These are phyloP conservation scores for Acrossocheilus wenchowensis DNA, from an alignment of 2,797 vertebrate genomes.

Conservation along the genomic window DNA sequence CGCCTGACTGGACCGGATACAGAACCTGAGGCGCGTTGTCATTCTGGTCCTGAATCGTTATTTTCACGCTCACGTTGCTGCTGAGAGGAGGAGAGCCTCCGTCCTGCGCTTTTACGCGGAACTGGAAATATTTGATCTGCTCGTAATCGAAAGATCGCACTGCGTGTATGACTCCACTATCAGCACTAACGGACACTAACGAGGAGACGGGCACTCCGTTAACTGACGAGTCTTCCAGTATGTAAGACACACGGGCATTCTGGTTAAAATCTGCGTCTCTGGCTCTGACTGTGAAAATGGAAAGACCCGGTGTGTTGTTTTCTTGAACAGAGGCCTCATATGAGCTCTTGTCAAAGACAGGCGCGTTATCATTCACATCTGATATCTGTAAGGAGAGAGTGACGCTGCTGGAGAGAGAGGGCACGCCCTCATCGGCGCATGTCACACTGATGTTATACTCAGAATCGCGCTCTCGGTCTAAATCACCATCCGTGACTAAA, in stretches of 20 bases:
- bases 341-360: conserved; percentile 61
- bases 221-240: conserved; percentile 50
- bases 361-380: conserved; percentile 65
- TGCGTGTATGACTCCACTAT: conserved; percentile 50
- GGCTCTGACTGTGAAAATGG: conserved; percentile 58
- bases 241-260: conserved; percentile 61
- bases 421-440: conserved; percentile 65
- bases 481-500: conserved; percentile 64
- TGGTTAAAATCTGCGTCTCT: conserved; percentile 60
- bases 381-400: conserved; percentile 61
- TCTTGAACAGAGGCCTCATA: conserved; percentile 56
- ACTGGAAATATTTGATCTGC: conserved; percentile 56
- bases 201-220: conserved; percentile 51
- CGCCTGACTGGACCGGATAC: conserved; percentile 69
- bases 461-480: conserved; percentile 73
- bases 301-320: conserved; percentile 60
- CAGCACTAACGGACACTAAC: conserved; percentile 56
- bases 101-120: conserved; percentile 63
- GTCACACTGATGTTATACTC: conserved; percentile 69
- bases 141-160: conserved; percentile 69
- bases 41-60: conserved; percentile 62
- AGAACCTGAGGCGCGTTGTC: conserved; percentile 71
- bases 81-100: conserved; percentile 65
- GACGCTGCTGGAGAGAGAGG: conserved; percentile 60
- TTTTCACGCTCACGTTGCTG: conserved; percentile 65